Conservation (phyloP, 2,113 vertebrate species). For the Lagopus leucura region DNA sequence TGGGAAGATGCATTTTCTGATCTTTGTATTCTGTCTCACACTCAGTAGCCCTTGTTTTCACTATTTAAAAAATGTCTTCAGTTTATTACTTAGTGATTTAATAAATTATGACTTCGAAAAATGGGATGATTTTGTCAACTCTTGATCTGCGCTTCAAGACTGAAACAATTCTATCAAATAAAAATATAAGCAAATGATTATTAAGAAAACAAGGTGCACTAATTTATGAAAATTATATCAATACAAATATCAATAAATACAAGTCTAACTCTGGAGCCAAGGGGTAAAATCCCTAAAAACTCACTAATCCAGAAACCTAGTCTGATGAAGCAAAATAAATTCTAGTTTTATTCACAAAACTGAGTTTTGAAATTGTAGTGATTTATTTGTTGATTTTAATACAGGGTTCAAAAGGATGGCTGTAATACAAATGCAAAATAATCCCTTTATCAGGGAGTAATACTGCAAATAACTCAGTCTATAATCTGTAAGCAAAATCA, state of each 20-base stretch:
- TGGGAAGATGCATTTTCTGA: background rate
- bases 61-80: background rate
- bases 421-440: background rate
- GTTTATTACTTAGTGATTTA: background rate
- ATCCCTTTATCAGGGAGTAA: background rate
- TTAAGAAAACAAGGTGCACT: background rate
- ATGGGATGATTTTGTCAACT: background rate
- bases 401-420: background rate
- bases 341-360: background rate
- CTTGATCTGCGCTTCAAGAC: background rate
- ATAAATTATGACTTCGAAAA: background rate
- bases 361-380: background rate
- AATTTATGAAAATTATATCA: background rate
- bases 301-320: background rate
- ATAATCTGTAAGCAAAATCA: background rate
- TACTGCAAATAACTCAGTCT: background rate
- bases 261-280: background rate
- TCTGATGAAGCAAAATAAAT: background rate
- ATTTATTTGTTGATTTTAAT: background rate
- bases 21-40: background rate
- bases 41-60: background rate
- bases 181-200: background rate
- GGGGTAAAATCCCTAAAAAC: rapidly evolving
- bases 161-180: background rate
- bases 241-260: background rate